Evolutionary conservation across 2,888 invertebrate genomes (phyloP).

Genomic region (Calliopum simillimum): DNA sequence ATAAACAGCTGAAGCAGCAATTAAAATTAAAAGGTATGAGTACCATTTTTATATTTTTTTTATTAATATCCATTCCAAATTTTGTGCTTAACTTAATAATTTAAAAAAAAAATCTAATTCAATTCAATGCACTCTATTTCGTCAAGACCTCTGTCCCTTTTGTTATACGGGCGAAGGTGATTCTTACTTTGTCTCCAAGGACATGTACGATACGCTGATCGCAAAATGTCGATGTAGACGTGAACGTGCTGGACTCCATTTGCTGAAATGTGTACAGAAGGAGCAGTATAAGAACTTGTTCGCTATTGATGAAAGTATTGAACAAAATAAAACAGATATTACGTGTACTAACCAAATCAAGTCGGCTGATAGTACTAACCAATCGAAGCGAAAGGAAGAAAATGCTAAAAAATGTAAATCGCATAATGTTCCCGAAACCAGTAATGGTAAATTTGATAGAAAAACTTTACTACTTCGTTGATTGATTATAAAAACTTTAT

Average conservation of each 20-base stretch:
- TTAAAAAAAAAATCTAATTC: background rate
- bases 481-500: background rate
- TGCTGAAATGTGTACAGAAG: slow-evolving; percentile 63
- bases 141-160: slow-evolving; percentile 52
- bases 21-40: slow-evolving; percentile 37
- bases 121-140: slow-evolving; percentile 5
- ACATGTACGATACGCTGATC: slow-evolving; percentile 60
- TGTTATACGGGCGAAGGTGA: slow-evolving; percentile 57
- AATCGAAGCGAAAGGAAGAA: slow-evolving; percentile 6
- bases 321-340: background rate
- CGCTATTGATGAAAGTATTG: slow-evolving; percentile 1
- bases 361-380: slow-evolving; percentile 9
- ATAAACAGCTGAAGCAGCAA: slow-evolving; percentile 47
- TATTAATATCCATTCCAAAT: too few relatives aligned
- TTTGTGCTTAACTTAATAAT: background rate
- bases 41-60: too few relatives aligned
- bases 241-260: slow-evolving; percentile 55
- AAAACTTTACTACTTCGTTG: background rate
- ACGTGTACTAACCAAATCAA: background rate
- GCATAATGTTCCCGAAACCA: slow-evolving; percentile 56
- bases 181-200: slow-evolving; percentile 59
- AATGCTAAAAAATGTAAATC: slow-evolving; percentile 21
- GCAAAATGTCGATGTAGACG: slow-evolving; percentile 64
- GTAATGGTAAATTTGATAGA: slow-evolving; percentile 53
- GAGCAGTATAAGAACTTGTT: slow-evolving; percentile 52